Evolutionary conservation across 2,797 vertebrate genomes (phyloP), one percentile per base, ranked within the genome.

Genomic region (Amniataba percoides): DNA sequence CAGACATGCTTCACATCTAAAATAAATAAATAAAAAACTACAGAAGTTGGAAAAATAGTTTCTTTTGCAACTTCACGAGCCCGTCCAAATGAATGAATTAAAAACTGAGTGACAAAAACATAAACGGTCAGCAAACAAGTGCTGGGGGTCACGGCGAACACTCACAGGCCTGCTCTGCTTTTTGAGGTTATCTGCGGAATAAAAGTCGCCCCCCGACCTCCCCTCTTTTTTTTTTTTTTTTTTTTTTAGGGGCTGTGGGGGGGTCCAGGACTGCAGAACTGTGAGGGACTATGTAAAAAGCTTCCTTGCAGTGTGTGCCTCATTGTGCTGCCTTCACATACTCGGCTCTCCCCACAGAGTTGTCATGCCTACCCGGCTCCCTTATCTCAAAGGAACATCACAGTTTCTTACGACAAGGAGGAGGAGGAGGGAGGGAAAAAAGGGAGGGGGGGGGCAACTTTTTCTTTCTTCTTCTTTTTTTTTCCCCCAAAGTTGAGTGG

Each of bases 381-480:
- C 93, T 94, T 94, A 94, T 94, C 93, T 94, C 93, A 94, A 94
- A 94, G 92, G 92, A 94, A 93, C 93, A 93, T 94, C 93, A 92
- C 93, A 92, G 89, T 92, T 92, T 90, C 90, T 93, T 90, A 86
- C 88, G 60, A 92, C 85, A 57, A 36, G 15, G 31, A 25, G 42
- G 23, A 25, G 42, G 23, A 31, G 27, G 13, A 31, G 51, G 48
- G 56, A 52, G 63, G 70, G 64, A 31, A 31, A 31, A 31, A 31
- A 5, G 27, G 27, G 10, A 31, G 51, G 48, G 56, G 56, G 63
- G 70, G 67, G 55, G 7, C 1, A 18, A 73, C 79, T 87, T 91
- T 88, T 77, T 66, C 27, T 31, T 31, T 27, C 27, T 27, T 27
- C 4, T 27, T 27, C 4, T 27, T 27, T 27, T 27, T 27, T 27